phyloP scores from a whole-genome alignment of 2,113 vertebrate species.

The Antechinus flavipes region DNA sequence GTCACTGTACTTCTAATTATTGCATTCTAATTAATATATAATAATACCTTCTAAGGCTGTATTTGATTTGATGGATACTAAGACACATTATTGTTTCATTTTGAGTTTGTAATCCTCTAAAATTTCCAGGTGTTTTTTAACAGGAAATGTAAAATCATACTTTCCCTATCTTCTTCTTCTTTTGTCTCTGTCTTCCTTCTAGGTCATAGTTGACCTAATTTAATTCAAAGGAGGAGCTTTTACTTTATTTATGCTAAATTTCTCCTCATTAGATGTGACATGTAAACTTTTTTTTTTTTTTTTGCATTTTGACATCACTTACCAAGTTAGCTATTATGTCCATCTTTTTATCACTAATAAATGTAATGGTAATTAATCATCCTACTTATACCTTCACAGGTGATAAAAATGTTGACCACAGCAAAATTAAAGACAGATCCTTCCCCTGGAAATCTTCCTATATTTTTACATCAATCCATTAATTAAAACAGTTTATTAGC shows the following conservation, averaged over 20 bases:
- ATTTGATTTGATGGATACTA: background rate
- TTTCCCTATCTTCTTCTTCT: background rate
- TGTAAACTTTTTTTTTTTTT: background rate
- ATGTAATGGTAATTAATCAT: background rate
- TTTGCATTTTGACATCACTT: background rate
- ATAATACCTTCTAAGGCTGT: background rate
- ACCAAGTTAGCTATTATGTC: background rate
- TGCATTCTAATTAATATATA: no score
- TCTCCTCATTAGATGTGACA: background rate
- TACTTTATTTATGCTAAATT: background rate
- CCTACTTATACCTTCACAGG: background rate
- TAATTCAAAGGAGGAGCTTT: background rate
- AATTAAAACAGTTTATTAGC: background rate
- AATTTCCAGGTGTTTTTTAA: background rate
- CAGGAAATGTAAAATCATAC: background rate
- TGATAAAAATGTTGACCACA: background rate
- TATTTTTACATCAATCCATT: background rate
- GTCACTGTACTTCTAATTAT: background rate
- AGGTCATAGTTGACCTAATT: background rate
- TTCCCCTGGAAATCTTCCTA: background rate
- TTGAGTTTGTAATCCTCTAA: background rate
- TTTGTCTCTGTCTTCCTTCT: no score
- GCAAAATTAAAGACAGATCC: background rate
- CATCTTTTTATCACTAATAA: background rate
- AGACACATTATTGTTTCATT: background rate